Evolutionary conservation across 1,140 invertebrate species (phyloP).

Genomic region (Brachionus plicatilis): DNA sequence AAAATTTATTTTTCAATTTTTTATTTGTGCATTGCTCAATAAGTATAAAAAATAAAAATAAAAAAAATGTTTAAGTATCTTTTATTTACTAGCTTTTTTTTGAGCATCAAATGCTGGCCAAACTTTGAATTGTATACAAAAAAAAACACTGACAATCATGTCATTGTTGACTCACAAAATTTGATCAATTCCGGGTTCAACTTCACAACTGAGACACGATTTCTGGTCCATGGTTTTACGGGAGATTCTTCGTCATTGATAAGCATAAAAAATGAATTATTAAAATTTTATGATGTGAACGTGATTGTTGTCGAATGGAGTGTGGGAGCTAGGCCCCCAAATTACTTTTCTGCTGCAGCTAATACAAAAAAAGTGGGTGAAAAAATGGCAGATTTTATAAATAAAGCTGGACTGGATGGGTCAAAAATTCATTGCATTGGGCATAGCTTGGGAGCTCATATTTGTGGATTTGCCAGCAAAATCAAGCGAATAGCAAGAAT

Average conservation of each 20-base stretch:
- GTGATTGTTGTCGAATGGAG: slow-evolving; percentile 26
- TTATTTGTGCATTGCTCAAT: too few relatives aligned
- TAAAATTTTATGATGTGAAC: slow-evolving; percentile 40
- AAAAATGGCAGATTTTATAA: slow-evolving; percentile 67
- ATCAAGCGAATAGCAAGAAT: slow-evolving; percentile 70
- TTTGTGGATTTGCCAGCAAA: slow-evolving; percentile 76
- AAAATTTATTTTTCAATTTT: too few relatives aligned
- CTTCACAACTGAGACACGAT: neutral
- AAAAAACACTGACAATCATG: neutral
- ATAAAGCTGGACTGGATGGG: slow-evolving; percentile 33
- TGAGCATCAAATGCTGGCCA: neutral
- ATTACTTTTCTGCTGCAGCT: slow-evolving; percentile 67
- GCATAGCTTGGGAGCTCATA: slow-evolving; percentile 82
- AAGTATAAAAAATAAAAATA: too few relatives aligned
- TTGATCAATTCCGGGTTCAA: neutral
- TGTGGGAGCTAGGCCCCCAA: neutral
- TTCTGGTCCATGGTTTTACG: slow-evolving; percentile 1
- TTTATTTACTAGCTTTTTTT: neutral
- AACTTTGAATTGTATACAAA: slow-evolving; percentile 16
- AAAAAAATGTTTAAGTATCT: neutral
- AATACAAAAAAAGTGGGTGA: slow-evolving; percentile 70
- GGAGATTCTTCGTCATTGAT: slow-evolving; percentile 40
- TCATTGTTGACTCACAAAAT: neutral
- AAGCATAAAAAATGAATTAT: slow-evolving; percentile 45
- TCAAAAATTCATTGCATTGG: slow-evolving; percentile 69